phyloP scores from a whole-genome alignment of 30 jellyfish, hydroid and myxozoan species.

The Hydractinia symbiolongicarpus region DNA sequence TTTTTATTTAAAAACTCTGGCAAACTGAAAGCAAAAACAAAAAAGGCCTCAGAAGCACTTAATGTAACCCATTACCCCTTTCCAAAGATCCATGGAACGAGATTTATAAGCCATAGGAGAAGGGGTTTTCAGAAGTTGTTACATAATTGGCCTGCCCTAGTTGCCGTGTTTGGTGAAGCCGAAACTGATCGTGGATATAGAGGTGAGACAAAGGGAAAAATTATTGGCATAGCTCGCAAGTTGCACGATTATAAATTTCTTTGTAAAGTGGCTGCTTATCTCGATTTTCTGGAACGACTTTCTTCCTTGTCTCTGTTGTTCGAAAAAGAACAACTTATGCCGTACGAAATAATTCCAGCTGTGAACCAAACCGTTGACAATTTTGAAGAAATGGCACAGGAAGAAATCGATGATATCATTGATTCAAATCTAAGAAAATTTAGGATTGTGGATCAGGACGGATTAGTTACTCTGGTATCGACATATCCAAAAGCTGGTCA shows the following conservation, averaged over 20 bases:
- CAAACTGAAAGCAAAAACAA: constrained; percentile 28
- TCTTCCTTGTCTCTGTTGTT: constrained; percentile 22
- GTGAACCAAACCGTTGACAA: constrained; percentile 3
- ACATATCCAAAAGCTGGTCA: constrained; percentile 37
- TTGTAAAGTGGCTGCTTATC: constrained; percentile 25
- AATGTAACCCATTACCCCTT: constrained; percentile 29
- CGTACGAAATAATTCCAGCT: constrained; percentile 22
- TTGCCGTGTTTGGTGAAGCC: constrained; percentile 34
- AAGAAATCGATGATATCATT: constrained; percentile 1
- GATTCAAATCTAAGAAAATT: neutral
- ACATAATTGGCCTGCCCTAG: constrained; percentile 43
- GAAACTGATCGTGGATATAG: constrained; percentile 14
- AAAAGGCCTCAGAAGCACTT: constrained; percentile 30
- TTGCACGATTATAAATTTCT: constrained; percentile 6
- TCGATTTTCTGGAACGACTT: too few relatives aligned
- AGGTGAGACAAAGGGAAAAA: constrained; percentile 42
- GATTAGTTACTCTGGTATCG: neutral
- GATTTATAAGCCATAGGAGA: constrained; percentile 46
- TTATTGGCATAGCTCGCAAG: constrained; percentile 25
- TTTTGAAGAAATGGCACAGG: neutral
- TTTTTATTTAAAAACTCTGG: constrained; percentile 32
- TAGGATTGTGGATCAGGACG: too few relatives aligned
- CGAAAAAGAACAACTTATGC: constrained; percentile 32
- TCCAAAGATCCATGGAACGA: constrained; percentile 39
- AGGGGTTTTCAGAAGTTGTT: constrained; percentile 29